phyloP scores from a whole-genome alignment of 2,113 vertebrate species.

The Castor canadensis region DNA sequence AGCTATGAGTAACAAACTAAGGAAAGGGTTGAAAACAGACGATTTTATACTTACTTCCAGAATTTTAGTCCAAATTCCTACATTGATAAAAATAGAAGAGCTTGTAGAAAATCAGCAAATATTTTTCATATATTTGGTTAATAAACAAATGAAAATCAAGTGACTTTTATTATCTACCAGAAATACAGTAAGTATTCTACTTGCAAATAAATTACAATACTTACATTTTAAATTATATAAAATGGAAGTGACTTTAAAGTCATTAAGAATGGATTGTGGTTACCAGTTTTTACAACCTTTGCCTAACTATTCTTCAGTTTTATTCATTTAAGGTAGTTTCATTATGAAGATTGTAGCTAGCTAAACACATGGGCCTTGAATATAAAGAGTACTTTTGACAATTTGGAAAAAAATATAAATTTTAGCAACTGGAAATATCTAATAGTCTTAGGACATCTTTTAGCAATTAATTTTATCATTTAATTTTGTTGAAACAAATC shows the following conservation, averaged over 20 bases:
- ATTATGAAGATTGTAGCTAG: not conserved
- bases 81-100: not conserved
- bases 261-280: not conserved
- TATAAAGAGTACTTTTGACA: not conserved
- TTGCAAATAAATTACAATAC: not conserved
- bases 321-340: not conserved
- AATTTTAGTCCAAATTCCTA: not conserved
- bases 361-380: not conserved
- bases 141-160: not conserved
- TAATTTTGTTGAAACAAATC: not conserved
- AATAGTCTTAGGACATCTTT: not conserved
- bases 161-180: not conserved
- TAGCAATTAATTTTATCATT: not conserved
- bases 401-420: not conserved
- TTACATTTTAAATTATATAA: constrained; percentile 36
- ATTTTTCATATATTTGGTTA: not conserved
- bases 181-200: not conserved
- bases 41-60: not conserved
- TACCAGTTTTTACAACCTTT: not conserved
- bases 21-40: not conserved
- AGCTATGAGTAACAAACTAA: constrained; percentile 61
- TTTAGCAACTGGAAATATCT: not conserved
- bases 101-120: not conserved
- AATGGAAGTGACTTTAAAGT: not conserved
- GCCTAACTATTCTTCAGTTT: not conserved